A percentile compares a stretch with the other conserved stretches of the same genome.
These are phyloP conservation scores for Caenorhabditis tropicalis DNA, from an alignment of 1,140 invertebrate genomes.

Conservation along the genomic window DNA sequence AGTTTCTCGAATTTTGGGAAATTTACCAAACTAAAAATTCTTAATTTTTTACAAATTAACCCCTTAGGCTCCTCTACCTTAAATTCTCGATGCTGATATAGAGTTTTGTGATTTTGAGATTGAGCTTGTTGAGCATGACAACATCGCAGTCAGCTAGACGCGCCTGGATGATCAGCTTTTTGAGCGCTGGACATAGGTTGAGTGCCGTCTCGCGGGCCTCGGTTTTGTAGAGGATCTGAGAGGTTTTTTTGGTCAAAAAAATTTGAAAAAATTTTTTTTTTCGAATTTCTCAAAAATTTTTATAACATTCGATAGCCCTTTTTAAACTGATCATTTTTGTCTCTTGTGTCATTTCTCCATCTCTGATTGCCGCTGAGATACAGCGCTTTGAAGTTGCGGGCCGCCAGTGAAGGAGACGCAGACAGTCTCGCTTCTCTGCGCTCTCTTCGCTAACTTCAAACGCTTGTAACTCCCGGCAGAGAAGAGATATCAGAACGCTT, in stretches of 20 bases:
- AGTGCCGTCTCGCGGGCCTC: neutral
- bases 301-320: too few relatives aligned
- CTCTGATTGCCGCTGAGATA: too few relatives aligned
- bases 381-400: too few relatives aligned
- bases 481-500: too few relatives aligned
- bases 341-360: too few relatives aligned
- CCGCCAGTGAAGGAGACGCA: too few relatives aligned
- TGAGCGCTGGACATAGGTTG: neutral
- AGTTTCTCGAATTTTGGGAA: slow-evolving; percentile 29
- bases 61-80: too few relatives aligned
- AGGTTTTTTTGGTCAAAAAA: neutral
- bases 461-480: neutral
- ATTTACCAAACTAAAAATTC: neutral
- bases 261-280: too few relatives aligned
- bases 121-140: neutral
- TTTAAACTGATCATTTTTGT: too few relatives aligned
- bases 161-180: neutral
- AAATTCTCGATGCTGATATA: slow-evolving; percentile 12
- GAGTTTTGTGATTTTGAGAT: neutral
- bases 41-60: too few relatives aligned
- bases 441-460: neutral
- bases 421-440: too few relatives aligned
- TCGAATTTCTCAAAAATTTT: too few relatives aligned
- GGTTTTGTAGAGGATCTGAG: neutral
- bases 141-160: neutral